Conservation (phyloP, 92 coral and sea anemone genomes). For the Blastomussa wellsi region DNA sequence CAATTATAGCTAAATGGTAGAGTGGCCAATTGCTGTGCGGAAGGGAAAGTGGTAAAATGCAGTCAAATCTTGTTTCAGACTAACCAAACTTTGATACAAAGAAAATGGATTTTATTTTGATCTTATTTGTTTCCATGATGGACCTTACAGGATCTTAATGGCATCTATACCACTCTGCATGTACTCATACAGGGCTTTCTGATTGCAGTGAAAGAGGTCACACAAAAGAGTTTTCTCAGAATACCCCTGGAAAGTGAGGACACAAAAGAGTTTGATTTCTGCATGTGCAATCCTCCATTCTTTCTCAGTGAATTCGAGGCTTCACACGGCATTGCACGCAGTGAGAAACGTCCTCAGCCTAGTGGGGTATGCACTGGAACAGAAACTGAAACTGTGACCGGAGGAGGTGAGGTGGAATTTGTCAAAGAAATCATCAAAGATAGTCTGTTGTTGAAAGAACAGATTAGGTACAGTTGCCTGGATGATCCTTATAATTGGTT, state of each 20-base stretch:
- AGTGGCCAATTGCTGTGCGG: too few relatives aligned
- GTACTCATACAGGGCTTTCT: background rate
- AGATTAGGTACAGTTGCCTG: constrained; percentile 60
- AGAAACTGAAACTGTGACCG: constrained; percentile 87
- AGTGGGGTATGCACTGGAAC: constrained; percentile 89
- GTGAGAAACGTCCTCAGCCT: constrained; percentile 85
- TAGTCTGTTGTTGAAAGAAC: constrained; percentile 74
- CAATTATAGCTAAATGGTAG: too few relatives aligned
- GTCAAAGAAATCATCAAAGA: constrained; percentile 87
- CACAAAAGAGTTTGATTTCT: constrained; percentile 63
- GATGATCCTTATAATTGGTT: background rate
- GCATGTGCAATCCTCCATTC: constrained; percentile 99
- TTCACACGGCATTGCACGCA: constrained; percentile 76
- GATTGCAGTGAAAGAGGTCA: constrained; percentile 73
- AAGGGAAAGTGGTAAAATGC: too few relatives aligned
- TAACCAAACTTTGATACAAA: background rate
- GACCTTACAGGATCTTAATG: too few relatives aligned
- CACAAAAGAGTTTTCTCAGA: constrained; percentile 54
- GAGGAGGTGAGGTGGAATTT: constrained; percentile 98
- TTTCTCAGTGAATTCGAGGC: constrained; percentile 85
- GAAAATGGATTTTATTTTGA: background rate
- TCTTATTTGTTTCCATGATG: background rate
- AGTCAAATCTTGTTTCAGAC: background rate
- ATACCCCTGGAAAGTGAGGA: constrained; percentile 59
- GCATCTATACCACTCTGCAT: background rate